Base-by-base conservation (phyloP, 2,888 invertebrate genomes). In the Drosophila antonietae region DNA sequence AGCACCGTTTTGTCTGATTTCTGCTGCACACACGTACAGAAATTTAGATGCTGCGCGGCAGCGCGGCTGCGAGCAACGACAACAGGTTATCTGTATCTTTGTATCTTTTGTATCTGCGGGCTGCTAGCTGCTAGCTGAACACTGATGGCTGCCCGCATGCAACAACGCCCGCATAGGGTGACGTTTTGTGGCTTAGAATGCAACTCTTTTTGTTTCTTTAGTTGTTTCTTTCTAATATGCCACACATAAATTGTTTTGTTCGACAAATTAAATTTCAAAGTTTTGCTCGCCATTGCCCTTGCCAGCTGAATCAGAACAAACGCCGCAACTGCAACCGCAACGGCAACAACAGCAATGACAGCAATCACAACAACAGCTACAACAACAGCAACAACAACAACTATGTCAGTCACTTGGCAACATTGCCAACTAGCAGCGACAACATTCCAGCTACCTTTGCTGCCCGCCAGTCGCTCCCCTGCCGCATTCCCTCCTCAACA, bases 381-480 rank as follows among this genome's bases (percentile, higher is more conserved):
- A 70, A 57, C 68, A 75, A 33, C 78, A 66, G 58, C 69, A 64
- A n/a, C n/a, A n/a, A 31, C 81, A 83, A 73, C 88, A 85, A 81
- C 88, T 86, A 85, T 85, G 87, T 82, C 88, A 87, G 83, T 81
- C 83, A 86, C 87, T 87, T 80, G 80, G 77, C 83, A 88, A 88
- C 83, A 88, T 86, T 78, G 78, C 81, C 80, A 88, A 80, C 85
- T 82, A 86, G 82, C 85, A 83, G 70, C 74, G 88, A 88, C 88
- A 86, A 88, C 85, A 86, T 86, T 86, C 86, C 86, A 84, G 75
- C 88, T 87, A 78, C 72, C 82, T 78, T 79, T 52, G 58, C 60
- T 61, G 51, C 52, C 61, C 59, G 41, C 65, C 68, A 31, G 35
- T 43, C 53, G 15, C 35, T 28, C 23, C 65, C 49, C 59, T 20